These are phyloP conservation scores for Rhodeus uyekii DNA, from an alignment of 2,797 vertebrate genomes.

Conservation along the genomic window DNA sequence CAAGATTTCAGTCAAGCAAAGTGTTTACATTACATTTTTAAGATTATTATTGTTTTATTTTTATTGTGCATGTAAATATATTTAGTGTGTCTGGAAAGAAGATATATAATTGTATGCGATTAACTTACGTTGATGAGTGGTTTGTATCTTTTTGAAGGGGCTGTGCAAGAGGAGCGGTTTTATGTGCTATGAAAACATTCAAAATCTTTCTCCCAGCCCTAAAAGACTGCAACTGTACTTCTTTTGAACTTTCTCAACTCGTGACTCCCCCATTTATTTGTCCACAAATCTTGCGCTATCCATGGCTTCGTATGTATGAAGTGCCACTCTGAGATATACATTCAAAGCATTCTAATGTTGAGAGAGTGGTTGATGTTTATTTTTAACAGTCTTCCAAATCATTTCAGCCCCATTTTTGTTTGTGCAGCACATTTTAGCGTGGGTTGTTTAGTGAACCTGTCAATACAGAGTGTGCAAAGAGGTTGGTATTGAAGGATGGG, in stretches of 20 bases:
- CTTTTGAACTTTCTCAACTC: background rate
- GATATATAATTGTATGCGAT: background rate
- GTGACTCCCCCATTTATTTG: background rate
- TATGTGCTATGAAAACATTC: background rate
- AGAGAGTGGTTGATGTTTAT: background rate
- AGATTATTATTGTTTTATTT: background rate
- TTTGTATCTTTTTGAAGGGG: background rate
- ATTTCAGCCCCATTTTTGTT: background rate
- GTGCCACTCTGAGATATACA: background rate
- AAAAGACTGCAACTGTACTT: background rate
- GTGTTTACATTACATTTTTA: background rate
- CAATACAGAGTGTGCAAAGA: constrained; percentile 13
- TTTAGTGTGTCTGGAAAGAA: background rate
- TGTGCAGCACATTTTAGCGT: background rate
- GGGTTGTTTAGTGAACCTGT: constrained; percentile 9
- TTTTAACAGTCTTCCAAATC: background rate
- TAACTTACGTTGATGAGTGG: background rate
- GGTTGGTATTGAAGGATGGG: constrained; percentile 6
- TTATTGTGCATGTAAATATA: background rate
- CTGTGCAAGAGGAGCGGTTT: no score
- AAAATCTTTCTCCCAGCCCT: background rate
- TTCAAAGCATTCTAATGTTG: background rate
- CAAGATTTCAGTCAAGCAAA: background rate
- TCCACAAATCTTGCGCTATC: background rate
- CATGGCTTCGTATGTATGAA: background rate